These are phyloP conservation scores for Leptinotarsa defecta DNA, from an alignment of 1,140 invertebrate species.

Conservation along the genomic window DNA sequence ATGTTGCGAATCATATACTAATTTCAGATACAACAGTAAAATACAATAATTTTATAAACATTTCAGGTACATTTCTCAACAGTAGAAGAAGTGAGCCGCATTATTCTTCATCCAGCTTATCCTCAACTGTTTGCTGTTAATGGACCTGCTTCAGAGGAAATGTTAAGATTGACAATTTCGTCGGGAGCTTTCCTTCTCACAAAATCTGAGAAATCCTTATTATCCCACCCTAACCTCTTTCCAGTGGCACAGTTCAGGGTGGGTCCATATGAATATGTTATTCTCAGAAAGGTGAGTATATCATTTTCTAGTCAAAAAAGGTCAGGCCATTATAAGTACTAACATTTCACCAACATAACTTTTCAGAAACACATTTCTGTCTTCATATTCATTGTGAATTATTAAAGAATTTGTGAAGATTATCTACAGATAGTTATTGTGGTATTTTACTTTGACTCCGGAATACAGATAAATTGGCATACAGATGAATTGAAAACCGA, in stretches of 20 bases:
- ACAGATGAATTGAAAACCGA: too few relatives aligned
- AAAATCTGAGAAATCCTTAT: slow-evolving; percentile 37
- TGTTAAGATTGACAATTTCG: slow-evolving; percentile 39
- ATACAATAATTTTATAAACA: neutral
- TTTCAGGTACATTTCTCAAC: slow-evolving; percentile 46
- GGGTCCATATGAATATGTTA: slow-evolving; percentile 41
- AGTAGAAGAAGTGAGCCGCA: slow-evolving; percentile 42
- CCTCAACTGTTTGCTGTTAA: slow-evolving; percentile 48
- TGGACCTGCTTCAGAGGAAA: slow-evolving; percentile 40
- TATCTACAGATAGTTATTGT: too few relatives aligned
- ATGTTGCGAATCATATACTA: too few relatives aligned
- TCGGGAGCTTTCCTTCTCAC: slow-evolving; percentile 47
- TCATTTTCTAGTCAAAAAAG: too few relatives aligned
- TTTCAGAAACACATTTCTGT: too few relatives aligned
- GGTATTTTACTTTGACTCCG: too few relatives aligned
- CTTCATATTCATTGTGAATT: too few relatives aligned
- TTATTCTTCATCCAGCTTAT: slow-evolving; percentile 43
- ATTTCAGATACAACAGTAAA: neutral
- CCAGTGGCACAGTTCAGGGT: slow-evolving; percentile 43
- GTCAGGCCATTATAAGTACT: too few relatives aligned
- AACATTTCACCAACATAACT: too few relatives aligned
- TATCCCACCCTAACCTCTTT: slow-evolving; percentile 35
- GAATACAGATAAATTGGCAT: too few relatives aligned
- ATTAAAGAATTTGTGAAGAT: too few relatives aligned
- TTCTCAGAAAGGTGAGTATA: slow-evolving; percentile 44